Percentiles rank a stretch among this genome's conserved stretches.
Conservation (phyloP, 2,888 invertebrate species). For the Rotaria sp. region DNA sequence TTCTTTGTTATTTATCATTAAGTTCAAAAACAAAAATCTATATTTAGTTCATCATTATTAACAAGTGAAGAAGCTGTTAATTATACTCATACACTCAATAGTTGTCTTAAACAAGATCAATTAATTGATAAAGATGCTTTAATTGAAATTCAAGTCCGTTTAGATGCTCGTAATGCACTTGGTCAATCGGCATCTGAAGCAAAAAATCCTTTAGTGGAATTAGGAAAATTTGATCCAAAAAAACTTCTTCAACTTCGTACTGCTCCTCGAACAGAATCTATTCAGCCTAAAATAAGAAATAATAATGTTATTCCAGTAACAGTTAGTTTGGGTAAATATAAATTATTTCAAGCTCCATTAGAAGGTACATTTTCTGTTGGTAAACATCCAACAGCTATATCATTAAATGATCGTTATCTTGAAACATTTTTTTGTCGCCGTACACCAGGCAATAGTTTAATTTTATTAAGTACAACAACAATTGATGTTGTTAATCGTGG, state of each 20-base stretch:
- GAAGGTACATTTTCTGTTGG: not conserved
- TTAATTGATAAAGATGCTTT: not conserved
- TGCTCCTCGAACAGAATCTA: not conserved
- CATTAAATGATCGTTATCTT: not conserved
- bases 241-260: not conserved
- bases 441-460: constrained; percentile 5
- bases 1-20: too few relatives aligned
- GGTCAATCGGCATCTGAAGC: not conserved
- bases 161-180: not conserved
- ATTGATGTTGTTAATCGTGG: constrained; percentile 16
- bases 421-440: not conserved
- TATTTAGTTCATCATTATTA: not conserved
- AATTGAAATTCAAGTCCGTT: not conserved
- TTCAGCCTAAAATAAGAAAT: not conserved
- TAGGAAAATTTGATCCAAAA: not conserved
- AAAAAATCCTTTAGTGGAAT: not conserved
- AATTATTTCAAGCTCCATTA: not conserved
- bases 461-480: not conserved
- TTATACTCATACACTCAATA: not conserved
- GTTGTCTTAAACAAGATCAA: not conserved
- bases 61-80: not conserved
- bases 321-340: not conserved
- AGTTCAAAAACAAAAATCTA: not conserved
- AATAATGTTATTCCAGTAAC: not conserved
- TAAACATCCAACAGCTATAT: not conserved